phyloP scores from a whole-genome alignment of 2,113 vertebrate genomes.

The Erinaceus europaeus region DNA sequence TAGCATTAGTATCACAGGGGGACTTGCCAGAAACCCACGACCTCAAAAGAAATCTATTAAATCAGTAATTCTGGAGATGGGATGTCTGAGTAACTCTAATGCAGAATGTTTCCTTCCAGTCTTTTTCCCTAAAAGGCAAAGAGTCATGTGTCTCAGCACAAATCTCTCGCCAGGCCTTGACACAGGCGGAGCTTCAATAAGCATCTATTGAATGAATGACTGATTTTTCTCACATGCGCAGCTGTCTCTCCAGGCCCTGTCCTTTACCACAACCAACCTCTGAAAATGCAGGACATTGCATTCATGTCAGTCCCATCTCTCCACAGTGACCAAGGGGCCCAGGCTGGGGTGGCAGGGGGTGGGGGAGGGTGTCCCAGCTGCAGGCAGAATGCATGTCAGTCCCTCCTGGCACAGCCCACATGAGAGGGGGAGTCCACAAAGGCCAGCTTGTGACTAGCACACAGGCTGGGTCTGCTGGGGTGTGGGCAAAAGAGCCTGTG shows the following conservation, averaged over 20 bases:
- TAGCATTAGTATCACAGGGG: not conserved
- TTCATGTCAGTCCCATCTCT: conserved; percentile 19
- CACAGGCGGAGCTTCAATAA: conserved; percentile 1
- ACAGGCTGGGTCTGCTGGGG: too few species aligned
- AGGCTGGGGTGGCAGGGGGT: not conserved
- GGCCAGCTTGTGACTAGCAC: too few species aligned
- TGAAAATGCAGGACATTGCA: conserved; percentile 1
- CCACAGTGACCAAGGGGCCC: not conserved
- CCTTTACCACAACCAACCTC: conserved; percentile 13
- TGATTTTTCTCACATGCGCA: conserved; percentile 16
- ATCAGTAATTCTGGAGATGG: not conserved
- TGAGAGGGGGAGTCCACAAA: conserved; percentile 57
- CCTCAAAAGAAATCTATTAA: not conserved
- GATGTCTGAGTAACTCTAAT: not conserved
- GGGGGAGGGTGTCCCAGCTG: conserved; percentile 57
- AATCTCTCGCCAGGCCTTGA: not conserved
- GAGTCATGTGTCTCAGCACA: not conserved
- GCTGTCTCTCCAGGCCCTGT: conserved; percentile 40
- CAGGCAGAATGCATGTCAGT: conserved; percentile 46
- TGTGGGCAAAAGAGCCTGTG: not conserved
- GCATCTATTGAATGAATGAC: not conserved
- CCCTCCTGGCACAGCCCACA: conserved; percentile 50
- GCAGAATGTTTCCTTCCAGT: not conserved
- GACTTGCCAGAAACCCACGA: not conserved
- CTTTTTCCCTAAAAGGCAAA: conserved; percentile 29